Conservation (phyloP, 2,113 vertebrate genomes). For the Baryphthengus martii region DNA sequence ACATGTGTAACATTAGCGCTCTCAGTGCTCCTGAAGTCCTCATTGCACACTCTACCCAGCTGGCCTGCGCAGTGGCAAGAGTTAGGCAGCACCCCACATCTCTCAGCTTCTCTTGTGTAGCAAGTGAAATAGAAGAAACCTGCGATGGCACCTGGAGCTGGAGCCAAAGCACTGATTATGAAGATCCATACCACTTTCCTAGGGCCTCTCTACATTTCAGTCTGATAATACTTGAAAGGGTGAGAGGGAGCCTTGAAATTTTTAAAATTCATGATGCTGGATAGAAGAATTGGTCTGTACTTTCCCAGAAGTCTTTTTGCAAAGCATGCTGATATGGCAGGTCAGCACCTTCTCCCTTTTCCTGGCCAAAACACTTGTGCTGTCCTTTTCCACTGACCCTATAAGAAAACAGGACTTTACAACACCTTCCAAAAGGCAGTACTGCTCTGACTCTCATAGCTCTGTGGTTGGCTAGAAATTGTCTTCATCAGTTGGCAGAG, state of each 20-base stretch:
- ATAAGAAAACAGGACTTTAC: background rate
- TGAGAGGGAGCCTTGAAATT: background rate
- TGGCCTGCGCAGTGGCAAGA: too few relatives aligned
- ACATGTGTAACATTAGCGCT: fast-evolving
- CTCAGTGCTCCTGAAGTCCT: background rate
- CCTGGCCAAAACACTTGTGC: background rate
- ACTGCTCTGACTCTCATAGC: background rate
- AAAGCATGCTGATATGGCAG: background rate
- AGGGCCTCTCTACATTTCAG: background rate
- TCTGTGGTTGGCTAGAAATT: background rate
- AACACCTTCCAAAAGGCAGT: background rate
- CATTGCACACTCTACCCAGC: fast-evolving
- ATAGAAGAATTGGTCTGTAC: background rate
- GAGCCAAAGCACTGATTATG: background rate
- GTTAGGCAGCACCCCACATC: background rate
- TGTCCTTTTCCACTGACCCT: background rate
- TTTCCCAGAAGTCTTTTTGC: background rate
- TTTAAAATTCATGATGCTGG: background rate
- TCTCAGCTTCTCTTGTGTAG: background rate
- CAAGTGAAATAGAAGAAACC: fast-evolving
- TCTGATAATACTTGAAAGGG: background rate
- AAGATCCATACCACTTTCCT: background rate
- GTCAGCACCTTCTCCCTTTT: background rate
- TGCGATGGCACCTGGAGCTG: too few relatives aligned
- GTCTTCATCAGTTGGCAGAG: background rate